A percentile compares a stretch with the other conserved stretches of the same genome.
These are phyloP conservation scores for Gobius niger DNA, from an alignment of 2,113 vertebrate species.

Conservation along the genomic window DNA sequence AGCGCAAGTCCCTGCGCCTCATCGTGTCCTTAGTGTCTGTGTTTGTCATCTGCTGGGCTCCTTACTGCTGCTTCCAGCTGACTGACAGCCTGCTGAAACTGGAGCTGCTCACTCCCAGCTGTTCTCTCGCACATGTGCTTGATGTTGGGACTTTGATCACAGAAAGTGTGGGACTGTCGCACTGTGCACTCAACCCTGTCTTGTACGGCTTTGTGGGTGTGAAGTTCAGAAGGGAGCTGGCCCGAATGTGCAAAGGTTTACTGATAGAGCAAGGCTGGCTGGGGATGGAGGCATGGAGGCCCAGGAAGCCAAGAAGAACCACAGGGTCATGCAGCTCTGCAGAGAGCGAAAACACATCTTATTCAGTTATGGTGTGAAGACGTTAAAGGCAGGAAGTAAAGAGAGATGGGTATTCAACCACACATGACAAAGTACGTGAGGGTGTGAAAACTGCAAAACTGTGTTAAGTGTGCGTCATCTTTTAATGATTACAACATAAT, in stretches of 20 bases:
- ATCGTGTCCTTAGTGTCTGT: conserved; percentile 72
- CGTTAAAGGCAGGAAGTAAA: background rate
- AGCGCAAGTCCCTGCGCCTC: conserved; percentile 75
- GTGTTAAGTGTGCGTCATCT: background rate
- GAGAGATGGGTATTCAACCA: background rate
- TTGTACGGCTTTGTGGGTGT: conserved; percentile 82
- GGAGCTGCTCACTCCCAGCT: conserved; percentile 45
- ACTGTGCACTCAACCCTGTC: conserved; percentile 83
- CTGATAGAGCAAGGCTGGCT: conserved; percentile 50
- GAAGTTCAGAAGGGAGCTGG: conserved; percentile 79
- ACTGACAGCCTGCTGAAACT: conserved; percentile 70
- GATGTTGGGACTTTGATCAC: conserved; percentile 75
- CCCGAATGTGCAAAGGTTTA: conserved; percentile 64
- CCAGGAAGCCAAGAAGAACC: conserved; percentile 40
- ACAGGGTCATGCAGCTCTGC: conserved; percentile 63
- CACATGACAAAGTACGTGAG: background rate
- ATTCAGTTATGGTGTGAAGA: conserved; percentile 65
- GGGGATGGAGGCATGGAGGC: conserved; percentile 45
- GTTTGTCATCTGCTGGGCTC: conserved; percentile 81
- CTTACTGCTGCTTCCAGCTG: conserved; percentile 77
- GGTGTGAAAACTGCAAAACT: background rate
- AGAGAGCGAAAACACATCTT: conserved; percentile 76
- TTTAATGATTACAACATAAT: background rate
- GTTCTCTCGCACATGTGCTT: conserved; percentile 58
- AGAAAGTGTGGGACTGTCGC: conserved; percentile 76